Evolutionary conservation across 1,140 invertebrate genomes (phyloP), one percentile per base, ranked within the genome.

Genomic region (Elysia chlorotica): DNA sequence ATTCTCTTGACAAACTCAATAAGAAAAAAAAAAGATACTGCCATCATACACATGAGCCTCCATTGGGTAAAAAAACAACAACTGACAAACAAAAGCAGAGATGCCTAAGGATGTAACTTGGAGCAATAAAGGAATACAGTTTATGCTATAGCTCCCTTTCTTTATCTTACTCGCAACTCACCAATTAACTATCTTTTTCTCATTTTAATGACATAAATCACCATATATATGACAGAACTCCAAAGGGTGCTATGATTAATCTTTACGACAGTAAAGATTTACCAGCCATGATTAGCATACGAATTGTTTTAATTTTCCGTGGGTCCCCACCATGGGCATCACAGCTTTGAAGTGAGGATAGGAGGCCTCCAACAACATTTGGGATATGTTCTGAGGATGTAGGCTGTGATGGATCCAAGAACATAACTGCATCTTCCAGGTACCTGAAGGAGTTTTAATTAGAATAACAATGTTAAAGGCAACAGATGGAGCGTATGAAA

Each of bases 361-460:
- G 90, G 21, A 97, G 88, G 74, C 92, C 92, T 65, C 91, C 89
- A 28, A 96, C 86, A 25, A 97, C 93, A n/a, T 89, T 90, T 0
- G 92, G 92, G 80, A 95, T 91, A 87, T 96, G 94, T 80, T 96
- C 94, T 74, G 91, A 90, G 0, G 94, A 95, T 17, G 93, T 90
- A 0, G 92, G 90, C 87, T 95, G 92, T 2, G 87, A 89, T 5
- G 91, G 89, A 83, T 96, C 93, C 56, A 97, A 87, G 85, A 92
- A 94, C 83, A 96, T 90, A 66, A 97, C 89, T 2, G 95, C 95
- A 82, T 96, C 95, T 83, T 95, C 92, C 36, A 97, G 88, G 89
- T 94, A 97, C 79, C 95, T 96, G 85, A 21, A 59, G 23, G 2
- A n/a, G n/a, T n/a, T n/a, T n/a, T n/a, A n/a, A n/a, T n/a, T n/a